A percentile compares a stretch with the other conserved stretches of the same genome.
Evolutionary conservation across 2,797 vertebrate species (phyloP).

Genomic region (Neostethus bicornis): DNA sequence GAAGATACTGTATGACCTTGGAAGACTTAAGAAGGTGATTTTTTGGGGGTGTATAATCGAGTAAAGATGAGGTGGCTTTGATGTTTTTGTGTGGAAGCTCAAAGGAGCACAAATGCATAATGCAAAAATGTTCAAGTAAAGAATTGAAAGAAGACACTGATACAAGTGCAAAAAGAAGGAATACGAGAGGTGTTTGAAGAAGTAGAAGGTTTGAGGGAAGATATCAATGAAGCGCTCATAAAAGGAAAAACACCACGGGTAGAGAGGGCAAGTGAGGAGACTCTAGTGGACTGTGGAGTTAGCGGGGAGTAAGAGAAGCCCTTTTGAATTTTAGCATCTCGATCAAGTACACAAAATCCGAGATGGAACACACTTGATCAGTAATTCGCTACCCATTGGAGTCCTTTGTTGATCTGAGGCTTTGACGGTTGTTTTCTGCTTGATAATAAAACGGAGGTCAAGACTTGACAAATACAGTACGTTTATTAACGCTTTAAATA

Average conservation of each 20-base stretch:
- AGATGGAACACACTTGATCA: too few relatives aligned
- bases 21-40: constrained; percentile 48
- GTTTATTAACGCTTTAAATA: too few relatives aligned
- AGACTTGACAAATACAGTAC: too few relatives aligned
- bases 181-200: not conserved
- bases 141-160: constrained; percentile 13
- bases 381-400: too few relatives aligned
- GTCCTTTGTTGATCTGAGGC: too few relatives aligned
- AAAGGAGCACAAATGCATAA: constrained; percentile 18
- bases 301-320: too few relatives aligned
- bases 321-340: too few relatives aligned
- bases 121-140: constrained; percentile 9
- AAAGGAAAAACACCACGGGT: constrained; percentile 13
- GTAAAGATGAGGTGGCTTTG: constrained; percentile 65
- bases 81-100: constrained; percentile 51
- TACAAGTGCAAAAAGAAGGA: not conserved
- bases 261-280: constrained; percentile 13
- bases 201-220: not conserved
- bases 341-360: too few relatives aligned
- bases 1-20: constrained; percentile 69
- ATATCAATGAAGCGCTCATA: constrained; percentile 12
- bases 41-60: constrained; percentile 70
- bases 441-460: too few relatives aligned
- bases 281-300: constrained; percentile 19
- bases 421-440: too few relatives aligned